Percentiles rank a stretch among this genome's conserved stretches.
phyloP scores from a whole-genome alignment of 2,888 invertebrate species.

The Drosophila yooni region DNA sequence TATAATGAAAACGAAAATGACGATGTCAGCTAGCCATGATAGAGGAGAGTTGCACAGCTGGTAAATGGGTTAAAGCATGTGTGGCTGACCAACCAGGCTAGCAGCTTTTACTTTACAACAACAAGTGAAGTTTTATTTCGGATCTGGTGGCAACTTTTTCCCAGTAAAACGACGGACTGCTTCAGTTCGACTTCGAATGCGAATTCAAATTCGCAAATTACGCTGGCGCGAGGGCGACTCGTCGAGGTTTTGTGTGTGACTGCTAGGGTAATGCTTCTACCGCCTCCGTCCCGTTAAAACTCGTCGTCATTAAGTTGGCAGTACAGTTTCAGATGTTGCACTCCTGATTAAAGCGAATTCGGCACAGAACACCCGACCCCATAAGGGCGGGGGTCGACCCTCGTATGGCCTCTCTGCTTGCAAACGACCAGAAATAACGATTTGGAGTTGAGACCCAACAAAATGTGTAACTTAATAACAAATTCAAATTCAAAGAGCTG shows the following conservation, averaged over 20 bases:
- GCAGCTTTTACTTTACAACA: slow-evolving; percentile 66
- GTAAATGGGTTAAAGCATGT: slow-evolving; percentile 37
- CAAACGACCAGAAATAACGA: neutral
- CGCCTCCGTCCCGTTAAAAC: neutral
- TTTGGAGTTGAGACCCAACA: no score
- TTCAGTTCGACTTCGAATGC: neutral
- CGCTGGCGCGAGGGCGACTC: no score
- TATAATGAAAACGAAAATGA: neutral
- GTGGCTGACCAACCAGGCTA: slow-evolving; percentile 46
- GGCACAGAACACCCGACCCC: neutral
- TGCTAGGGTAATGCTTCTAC: no score
- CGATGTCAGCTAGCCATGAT: neutral
- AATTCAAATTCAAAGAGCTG: no score
- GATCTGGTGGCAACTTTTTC: neutral
- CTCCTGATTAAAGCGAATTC: neutral
- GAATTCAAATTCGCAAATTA: neutral
- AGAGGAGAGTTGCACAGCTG: slow-evolving; percentile 16
- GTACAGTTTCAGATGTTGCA: no score
- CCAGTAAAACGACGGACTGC: no score
- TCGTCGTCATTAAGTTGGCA: neutral
- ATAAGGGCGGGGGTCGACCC: neutral
- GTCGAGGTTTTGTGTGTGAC: no score
- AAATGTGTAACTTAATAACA: no score
- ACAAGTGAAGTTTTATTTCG: slow-evolving; percentile 26
- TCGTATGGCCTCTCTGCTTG: neutral